phyloP scores from a whole-genome alignment of 2,113 vertebrate species.

The Indri indri region DNA sequence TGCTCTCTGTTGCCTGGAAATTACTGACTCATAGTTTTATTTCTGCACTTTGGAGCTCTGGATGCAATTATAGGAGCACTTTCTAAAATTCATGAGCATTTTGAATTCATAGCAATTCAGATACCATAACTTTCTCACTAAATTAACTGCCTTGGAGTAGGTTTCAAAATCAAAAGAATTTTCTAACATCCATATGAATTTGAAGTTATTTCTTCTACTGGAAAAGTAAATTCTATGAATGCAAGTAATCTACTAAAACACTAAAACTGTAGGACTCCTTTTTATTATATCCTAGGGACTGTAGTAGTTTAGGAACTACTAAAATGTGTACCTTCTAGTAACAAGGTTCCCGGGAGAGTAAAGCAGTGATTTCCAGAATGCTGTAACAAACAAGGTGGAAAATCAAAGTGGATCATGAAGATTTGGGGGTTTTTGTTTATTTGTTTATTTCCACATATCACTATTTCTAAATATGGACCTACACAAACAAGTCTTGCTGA shows the following conservation, averaged over 20 bases:
- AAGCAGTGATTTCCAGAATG: neutral
- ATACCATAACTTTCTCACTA: conserved; percentile 27
- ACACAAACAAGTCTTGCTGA: neutral
- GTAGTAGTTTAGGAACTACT: neutral
- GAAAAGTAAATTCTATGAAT: neutral
- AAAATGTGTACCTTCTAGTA: neutral
- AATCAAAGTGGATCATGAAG: neutral
- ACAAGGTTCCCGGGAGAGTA: neutral
- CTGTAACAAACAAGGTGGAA: neutral
- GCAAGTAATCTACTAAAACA: neutral
- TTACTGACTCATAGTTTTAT: conserved; percentile 58
- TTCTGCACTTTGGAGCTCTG: conserved; percentile 48
- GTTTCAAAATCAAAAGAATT: conserved; percentile 55
- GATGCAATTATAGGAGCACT: conserved; percentile 28
- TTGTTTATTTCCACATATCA: too few relatives aligned
- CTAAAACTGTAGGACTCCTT: neutral
- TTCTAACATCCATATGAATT: neutral
- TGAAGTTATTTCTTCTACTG: neutral
- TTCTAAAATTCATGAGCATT: conserved; percentile 63
- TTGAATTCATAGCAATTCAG: conserved; percentile 57
- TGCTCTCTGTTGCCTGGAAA: conserved; percentile 22
- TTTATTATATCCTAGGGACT: neutral
- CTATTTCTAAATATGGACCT: neutral
- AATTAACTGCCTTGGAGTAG: conserved; percentile 52
- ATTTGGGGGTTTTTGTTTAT: too few relatives aligned